A percentile compares a stretch with the other conserved stretches of the same genome.
Evolutionary conservation across 2,888 invertebrate genomes (phyloP).

Genomic region (Ptychoptera contaminata): DNA sequence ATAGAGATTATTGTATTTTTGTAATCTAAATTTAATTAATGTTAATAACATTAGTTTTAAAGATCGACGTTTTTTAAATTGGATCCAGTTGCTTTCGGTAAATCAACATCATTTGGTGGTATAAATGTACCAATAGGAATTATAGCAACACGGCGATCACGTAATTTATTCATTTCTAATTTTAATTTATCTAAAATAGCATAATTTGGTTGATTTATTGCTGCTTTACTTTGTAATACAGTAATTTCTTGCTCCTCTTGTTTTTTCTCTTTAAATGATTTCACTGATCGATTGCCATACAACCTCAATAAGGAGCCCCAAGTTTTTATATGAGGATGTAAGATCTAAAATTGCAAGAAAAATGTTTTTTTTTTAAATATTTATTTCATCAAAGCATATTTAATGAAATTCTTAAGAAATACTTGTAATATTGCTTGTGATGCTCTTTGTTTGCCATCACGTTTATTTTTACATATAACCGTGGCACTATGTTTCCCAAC

Average conservation of each 20-base stretch:
- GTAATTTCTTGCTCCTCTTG: conserved; percentile 86
- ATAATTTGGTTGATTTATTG: conserved; percentile 79
- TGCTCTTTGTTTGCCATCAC: conserved; percentile 90
- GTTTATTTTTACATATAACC: conserved; percentile 89
- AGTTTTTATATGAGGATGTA: conserved; percentile 87
- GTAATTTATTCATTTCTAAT: conserved; percentile 63
- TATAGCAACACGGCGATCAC: conserved; percentile 43
- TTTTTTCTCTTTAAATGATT: conserved; percentile 83
- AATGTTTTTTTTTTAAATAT: not conserved
- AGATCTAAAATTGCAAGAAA: conserved; percentile 35
- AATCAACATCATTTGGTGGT: conserved; percentile 40
- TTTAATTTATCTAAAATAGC: conserved; percentile 76
- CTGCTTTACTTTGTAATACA: conserved; percentile 72
- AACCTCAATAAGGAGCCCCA: conserved; percentile 90
- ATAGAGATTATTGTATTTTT: too few species aligned
- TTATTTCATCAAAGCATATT: not conserved
- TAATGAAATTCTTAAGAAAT: conserved; percentile 3
- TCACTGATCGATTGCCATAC: conserved; percentile 83
- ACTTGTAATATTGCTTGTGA: conserved; percentile 86
- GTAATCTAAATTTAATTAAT: too few species aligned
- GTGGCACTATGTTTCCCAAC: conserved; percentile 85
- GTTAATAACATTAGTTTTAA: too few species aligned
- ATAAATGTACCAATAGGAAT: conserved; percentile 49
- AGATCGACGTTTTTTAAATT: conserved; percentile 67
- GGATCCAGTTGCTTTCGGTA: conserved; percentile 57